phyloP scores from a whole-genome alignment of 2,797 vertebrate species.

The Pempheris klunzingeri region DNA sequence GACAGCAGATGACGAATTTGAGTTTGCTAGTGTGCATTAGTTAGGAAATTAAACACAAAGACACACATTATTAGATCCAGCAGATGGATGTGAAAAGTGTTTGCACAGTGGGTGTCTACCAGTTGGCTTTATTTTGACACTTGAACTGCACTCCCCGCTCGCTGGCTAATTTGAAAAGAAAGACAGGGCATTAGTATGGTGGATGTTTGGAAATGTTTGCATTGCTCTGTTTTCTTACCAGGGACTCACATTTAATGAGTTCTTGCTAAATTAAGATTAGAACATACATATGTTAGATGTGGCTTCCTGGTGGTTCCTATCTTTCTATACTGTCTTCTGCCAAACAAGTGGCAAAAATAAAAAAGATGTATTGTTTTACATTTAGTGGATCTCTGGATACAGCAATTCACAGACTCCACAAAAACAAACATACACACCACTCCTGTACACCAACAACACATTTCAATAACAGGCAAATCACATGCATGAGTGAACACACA shows the following conservation, averaged over 20 bases:
- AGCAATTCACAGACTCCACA: conserved; percentile 3
- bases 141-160: conserved; percentile 23
- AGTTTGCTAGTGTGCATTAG: conserved; percentile 48
- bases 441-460: conserved; percentile 13
- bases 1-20: conserved; percentile 31
- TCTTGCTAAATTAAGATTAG: background rate
- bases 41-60: conserved; percentile 26
- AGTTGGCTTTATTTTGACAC: conserved; percentile 23
- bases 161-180: background rate
- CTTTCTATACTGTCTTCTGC: background rate
- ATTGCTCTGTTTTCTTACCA: background rate
- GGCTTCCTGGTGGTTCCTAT: background rate
- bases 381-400: conserved; percentile 13
- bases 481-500: conserved; percentile 46
- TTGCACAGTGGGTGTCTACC: background rate
- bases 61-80: conserved; percentile 25
- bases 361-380: conserved; percentile 1
- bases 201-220: conserved; percentile 6
- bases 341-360: background rate
- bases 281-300: background rate
- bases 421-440: conserved; percentile 23
- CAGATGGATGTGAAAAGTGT: conserved; percentile 26
- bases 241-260: background rate
- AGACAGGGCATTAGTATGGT: background rate
- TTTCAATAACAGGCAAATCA: conserved; percentile 44